These are phyloP conservation scores for Drosophila sproati DNA, from an alignment of 1,140 invertebrate species.

Conservation along the genomic window DNA sequence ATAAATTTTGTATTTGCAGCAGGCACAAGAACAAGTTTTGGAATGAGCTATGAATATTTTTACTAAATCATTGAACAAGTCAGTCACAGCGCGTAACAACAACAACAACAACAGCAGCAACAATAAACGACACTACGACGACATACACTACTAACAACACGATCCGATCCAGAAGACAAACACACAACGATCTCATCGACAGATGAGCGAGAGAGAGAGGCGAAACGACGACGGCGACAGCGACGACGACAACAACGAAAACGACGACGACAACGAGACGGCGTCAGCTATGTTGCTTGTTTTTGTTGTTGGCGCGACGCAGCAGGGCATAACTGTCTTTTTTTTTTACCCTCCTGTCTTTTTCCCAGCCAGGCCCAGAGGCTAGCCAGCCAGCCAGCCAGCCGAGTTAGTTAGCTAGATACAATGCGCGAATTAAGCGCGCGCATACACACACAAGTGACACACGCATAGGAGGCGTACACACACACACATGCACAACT, in stretches of 20 bases:
- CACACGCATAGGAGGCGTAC: neutral
- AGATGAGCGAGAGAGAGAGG: constrained; percentile 25
- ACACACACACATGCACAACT: constrained; percentile 10
- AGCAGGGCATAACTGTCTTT: constrained; percentile 73
- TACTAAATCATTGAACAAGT: constrained; percentile 63
- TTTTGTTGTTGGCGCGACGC: constrained; percentile 64
- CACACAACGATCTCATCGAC: constrained; percentile 36
- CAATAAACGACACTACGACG: constrained; percentile 73
- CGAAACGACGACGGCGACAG: constrained; percentile 39
- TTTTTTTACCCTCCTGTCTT: constrained; percentile 31
- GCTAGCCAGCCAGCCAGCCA: constrained; percentile 33
- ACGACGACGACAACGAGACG: constrained; percentile 46
- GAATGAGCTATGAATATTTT: constrained; percentile 63
- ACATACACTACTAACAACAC: constrained; percentile 61
- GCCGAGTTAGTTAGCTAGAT: constrained; percentile 56
- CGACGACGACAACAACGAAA: constrained; percentile 24
- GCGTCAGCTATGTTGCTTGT: constrained; percentile 59
- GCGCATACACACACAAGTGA: constrained; percentile 40
- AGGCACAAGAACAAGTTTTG: constrained; percentile 64
- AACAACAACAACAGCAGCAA: constrained; percentile 50
- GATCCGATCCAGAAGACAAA: constrained; percentile 42
- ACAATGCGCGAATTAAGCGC: constrained; percentile 64
- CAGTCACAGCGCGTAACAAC: constrained; percentile 60
- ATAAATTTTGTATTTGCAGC: constrained; percentile 51
- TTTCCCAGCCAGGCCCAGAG: constrained; percentile 43